phyloP scores from a whole-genome alignment of 2,113 vertebrate genomes.

The Phaethornis superciliosus region DNA sequence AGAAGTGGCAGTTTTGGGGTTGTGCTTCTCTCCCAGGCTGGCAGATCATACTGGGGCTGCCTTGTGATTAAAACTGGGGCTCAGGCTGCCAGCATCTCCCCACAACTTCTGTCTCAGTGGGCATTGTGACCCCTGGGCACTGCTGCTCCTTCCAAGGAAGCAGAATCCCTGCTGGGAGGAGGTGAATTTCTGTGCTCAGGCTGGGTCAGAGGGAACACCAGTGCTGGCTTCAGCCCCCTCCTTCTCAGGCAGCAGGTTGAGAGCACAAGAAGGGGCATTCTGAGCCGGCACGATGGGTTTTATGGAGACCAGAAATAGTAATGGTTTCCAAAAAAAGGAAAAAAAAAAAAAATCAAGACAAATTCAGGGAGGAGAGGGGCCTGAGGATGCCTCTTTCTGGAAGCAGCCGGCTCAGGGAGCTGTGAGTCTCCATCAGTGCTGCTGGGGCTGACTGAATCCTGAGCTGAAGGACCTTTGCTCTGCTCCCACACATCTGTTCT shows the following conservation, averaged over 20 bases:
- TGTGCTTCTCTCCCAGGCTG: not conserved
- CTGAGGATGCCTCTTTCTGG: not conserved
- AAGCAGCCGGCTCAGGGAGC: fast-evolving
- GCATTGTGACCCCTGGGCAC: fast-evolving
- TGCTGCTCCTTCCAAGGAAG: not conserved
- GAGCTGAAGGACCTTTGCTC: not conserved
- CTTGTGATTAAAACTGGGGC: not conserved
- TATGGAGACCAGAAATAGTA: not conserved
- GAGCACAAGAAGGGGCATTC: not conserved
- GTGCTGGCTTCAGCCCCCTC: not conserved
- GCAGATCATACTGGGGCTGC: not conserved
- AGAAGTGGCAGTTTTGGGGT: not conserved
- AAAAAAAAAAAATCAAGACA: not conserved
- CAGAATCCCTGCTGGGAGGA: not conserved
- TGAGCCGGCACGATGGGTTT: not conserved
- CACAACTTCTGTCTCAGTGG: fast-evolving
- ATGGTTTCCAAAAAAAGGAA: not conserved
- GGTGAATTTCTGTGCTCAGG: not conserved
- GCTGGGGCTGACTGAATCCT: not conserved
- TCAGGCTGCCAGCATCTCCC: not conserved
- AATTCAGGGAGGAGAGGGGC: not conserved
- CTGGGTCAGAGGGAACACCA: not conserved
- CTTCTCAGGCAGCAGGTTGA: not conserved
- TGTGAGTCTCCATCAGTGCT: fast-evolving
- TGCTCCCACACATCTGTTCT: not conserved